These are phyloP conservation scores for Standfussiana lucernea DNA, from an alignment of 2,888 invertebrate species.

Conservation along the genomic window DNA sequence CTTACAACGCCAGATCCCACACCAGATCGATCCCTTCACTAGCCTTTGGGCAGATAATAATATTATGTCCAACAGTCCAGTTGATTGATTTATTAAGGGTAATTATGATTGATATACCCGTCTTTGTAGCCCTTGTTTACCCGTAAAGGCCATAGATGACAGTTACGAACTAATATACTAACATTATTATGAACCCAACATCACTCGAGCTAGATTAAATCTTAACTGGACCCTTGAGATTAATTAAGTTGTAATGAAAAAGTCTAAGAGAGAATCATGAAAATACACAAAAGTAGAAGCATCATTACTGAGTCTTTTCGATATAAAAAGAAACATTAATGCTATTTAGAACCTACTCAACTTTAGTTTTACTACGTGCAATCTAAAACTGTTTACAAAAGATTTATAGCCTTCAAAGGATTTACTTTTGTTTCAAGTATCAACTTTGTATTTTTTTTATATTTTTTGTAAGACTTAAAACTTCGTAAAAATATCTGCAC, in stretches of 20 bases:
- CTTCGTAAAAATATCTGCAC: neutral
- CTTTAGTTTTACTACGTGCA: conserved; percentile 34
- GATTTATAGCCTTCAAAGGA: conserved; percentile 41
- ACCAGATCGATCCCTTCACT: neutral
- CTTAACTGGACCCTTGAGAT: neutral
- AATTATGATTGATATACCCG: conserved; percentile 41
- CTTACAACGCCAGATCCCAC: neutral
- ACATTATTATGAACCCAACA: neutral
- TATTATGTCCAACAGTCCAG: conserved; percentile 13
- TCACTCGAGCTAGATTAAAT: conserved; percentile 17
- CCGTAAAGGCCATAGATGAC: conserved; percentile 18
- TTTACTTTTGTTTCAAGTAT: conserved; percentile 36
- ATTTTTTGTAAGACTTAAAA: conserved; percentile 4
- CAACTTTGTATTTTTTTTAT: conserved; percentile 19
- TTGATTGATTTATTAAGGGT: conserved; percentile 47
- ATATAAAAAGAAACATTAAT: conserved; percentile 22
- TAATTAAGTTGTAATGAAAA: conserved; percentile 9
- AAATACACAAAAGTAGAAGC: conserved; percentile 10
- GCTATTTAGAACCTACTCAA: conserved; percentile 21
- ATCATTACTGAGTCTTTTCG: conserved; percentile 5
- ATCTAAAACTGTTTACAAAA: conserved; percentile 35
- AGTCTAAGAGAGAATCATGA: neutral
- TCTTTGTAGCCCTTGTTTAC: conserved; percentile 15
- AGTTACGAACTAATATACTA: conserved; percentile 1
- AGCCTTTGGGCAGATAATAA: neutral